Conservation (phyloP, 30 jellyfish, hydroid and myxozoan species). For the Aurelia aurita region DNA sequence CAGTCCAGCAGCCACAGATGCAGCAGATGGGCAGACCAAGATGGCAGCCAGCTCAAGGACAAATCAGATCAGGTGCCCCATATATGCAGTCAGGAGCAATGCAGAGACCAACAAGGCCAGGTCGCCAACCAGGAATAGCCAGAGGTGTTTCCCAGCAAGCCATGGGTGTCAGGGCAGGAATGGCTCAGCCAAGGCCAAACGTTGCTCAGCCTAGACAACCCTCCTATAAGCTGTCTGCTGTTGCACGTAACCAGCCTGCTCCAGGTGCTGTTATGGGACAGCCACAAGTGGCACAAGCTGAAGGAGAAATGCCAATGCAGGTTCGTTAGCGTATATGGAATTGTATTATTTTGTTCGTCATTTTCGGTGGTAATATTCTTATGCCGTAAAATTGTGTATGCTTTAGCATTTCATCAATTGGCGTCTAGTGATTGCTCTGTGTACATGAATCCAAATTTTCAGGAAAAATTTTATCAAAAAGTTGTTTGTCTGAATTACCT, state of each 20-base stretch:
- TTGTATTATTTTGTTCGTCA: too few species aligned
- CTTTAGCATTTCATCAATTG: too few species aligned
- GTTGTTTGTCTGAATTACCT: too few species aligned
- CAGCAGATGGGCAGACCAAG: constrained; percentile 64
- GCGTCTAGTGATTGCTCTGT: too few species aligned
- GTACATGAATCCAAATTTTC: too few species aligned
- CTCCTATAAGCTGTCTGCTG: constrained; percentile 61
- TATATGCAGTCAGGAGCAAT: constrained; percentile 41
- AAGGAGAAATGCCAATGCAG: constrained; percentile 37
- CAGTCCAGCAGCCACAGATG: constrained; percentile 82
- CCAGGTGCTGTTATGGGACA: constrained; percentile 68
- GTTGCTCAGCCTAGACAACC: constrained; percentile 76
- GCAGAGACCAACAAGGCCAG: constrained; percentile 59
- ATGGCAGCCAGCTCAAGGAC: constrained; percentile 63
- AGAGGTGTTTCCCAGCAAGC: constrained; percentile 61
- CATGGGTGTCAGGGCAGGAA: constrained; percentile 41
- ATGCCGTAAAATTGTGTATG: too few species aligned
- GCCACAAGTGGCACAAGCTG: constrained; percentile 64
- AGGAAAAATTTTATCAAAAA: too few species aligned
- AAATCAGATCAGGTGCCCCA: constrained; percentile 37
- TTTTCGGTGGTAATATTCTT: too few species aligned
- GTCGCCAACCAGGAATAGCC: constrained; percentile 50
- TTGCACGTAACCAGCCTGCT: constrained; percentile 77
- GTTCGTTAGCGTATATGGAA: too few species aligned
- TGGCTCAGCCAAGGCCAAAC: constrained; percentile 68